These are phyloP conservation scores for Spicauda simplicius DNA, from an alignment of 2,888 invertebrate genomes.

Conservation along the genomic window DNA sequence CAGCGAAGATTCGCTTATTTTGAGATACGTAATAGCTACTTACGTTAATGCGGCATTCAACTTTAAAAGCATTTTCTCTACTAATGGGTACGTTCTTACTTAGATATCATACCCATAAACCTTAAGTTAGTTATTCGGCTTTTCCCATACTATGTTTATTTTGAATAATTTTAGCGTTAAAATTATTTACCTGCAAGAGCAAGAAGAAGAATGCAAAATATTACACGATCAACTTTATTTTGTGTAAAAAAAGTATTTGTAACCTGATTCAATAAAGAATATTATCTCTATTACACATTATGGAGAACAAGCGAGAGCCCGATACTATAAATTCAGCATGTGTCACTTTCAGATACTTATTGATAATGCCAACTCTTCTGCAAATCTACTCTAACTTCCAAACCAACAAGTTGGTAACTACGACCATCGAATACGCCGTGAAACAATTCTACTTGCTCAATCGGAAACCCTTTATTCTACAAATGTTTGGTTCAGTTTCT, in stretches of 20 bases:
- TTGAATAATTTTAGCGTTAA: no score
- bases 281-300: no score
- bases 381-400: slow-evolving; percentile 99
- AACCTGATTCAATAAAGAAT: no score
- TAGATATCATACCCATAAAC: background rate
- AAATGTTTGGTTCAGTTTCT: slow-evolving; percentile 99
- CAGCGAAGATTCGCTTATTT: slow-evolving; percentile 97
- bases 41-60: slow-evolving; percentile 99
- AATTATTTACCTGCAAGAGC: no score
- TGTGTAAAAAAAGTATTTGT: no score
- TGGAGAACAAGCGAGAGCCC: no score
- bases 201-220: no score
- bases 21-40: slow-evolving; percentile 97
- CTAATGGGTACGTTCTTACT: slow-evolving; percentile 89
- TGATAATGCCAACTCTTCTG: slow-evolving; percentile 98
- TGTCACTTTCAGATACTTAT: slow-evolving; percentile 88
- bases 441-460: slow-evolving; percentile 99
- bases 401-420: slow-evolving; percentile 97
- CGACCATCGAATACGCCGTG: slow-evolving; percentile 98
- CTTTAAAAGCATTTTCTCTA: slow-evolving; percentile 99
- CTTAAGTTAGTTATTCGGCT: no score
- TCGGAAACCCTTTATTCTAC: slow-evolving; percentile 98
- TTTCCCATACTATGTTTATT: no score
- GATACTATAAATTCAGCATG: background rate
- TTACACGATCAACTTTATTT: no score